Evolutionary conservation across 2,888 invertebrate genomes (phyloP).

Genomic region (Sacculina carcini): DNA sequence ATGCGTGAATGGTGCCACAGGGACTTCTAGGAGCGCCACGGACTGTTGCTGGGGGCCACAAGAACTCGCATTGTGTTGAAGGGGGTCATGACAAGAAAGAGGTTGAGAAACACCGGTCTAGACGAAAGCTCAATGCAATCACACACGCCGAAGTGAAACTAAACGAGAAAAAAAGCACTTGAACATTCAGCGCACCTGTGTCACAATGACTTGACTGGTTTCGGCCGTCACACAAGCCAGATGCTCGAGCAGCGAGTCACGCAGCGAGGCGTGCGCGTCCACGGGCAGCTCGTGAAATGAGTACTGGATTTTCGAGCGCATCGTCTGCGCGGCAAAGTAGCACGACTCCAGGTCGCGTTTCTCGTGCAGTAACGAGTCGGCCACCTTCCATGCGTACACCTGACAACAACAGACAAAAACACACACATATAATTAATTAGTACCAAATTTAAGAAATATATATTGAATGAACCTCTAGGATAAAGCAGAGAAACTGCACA

Average conservation of each 20-base stretch:
- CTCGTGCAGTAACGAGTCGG: constrained; percentile 71
- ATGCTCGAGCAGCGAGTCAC: constrained; percentile 73
- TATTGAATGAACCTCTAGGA: neutral
- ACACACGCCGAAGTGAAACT: no score
- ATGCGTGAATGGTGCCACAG: no score
- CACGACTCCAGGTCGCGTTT: constrained; percentile 72
- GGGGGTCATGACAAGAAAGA: neutral
- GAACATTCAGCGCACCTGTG: constrained; percentile 36
- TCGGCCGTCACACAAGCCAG: constrained; percentile 49
- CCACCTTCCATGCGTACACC: constrained; percentile 91
- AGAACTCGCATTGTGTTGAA: no score
- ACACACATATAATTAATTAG: constrained; percentile 11
- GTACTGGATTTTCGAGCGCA: constrained; percentile 73
- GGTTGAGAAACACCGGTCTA: neutral
- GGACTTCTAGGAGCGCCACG: no score
- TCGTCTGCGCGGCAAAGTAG: constrained; percentile 94
- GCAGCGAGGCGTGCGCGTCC: constrained; percentile 52
- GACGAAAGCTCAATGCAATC: no score
- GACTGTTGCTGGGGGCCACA: no score
- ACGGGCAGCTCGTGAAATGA: constrained; percentile 72
- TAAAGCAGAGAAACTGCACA: constrained; percentile 2
- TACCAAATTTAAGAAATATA: neutral
- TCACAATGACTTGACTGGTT: constrained; percentile 58
- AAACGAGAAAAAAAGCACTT: no score
- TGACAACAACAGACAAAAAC: constrained; percentile 23